Evolutionary conservation across 2,888 invertebrate genomes (phyloP).

Genomic region (Campoplex capitator): DNA sequence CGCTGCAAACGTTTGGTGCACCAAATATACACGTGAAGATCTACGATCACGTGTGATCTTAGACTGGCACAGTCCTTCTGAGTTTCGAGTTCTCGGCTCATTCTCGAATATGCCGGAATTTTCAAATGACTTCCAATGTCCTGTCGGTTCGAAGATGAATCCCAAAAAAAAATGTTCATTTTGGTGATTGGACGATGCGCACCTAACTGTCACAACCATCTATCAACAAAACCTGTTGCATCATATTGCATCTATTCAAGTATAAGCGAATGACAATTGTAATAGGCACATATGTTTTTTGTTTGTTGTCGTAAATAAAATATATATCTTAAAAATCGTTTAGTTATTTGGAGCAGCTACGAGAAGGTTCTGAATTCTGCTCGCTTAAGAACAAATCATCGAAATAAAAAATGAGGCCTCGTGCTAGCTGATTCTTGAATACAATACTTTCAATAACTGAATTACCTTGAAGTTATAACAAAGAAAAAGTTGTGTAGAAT

Average conservation of each 20-base stretch:
- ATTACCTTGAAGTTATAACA: too few species aligned
- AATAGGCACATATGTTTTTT: too few species aligned
- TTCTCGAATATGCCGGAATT: conserved; percentile 88
- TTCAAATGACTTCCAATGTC: conserved; percentile 87
- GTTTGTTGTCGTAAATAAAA: too few species aligned
- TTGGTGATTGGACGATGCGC: conserved; percentile 85
- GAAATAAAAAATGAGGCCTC: too few species aligned
- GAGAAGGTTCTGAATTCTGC: too few species aligned
- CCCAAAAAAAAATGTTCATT: conserved; percentile 87
- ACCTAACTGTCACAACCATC: not conserved
- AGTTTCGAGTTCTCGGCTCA: conserved; percentile 88
- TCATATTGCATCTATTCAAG: not conserved
- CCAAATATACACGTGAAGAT: conserved; percentile 86
- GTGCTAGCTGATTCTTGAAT: too few species aligned
- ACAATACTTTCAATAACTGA: too few species aligned
- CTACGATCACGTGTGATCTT: conserved; percentile 83
- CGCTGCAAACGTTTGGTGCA: conserved; percentile 88
- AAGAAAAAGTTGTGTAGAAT: too few species aligned
- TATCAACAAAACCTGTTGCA: not conserved
- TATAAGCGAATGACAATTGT: too few species aligned
- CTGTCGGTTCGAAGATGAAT: conserved; percentile 87
- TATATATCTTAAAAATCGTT: too few species aligned
- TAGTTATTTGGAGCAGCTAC: too few species aligned
- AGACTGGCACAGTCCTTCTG: conserved; percentile 90
- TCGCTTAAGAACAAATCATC: too few species aligned